Base-by-base conservation (phyloP, 2,888 invertebrate genomes). In the Alcis repandata region DNA sequence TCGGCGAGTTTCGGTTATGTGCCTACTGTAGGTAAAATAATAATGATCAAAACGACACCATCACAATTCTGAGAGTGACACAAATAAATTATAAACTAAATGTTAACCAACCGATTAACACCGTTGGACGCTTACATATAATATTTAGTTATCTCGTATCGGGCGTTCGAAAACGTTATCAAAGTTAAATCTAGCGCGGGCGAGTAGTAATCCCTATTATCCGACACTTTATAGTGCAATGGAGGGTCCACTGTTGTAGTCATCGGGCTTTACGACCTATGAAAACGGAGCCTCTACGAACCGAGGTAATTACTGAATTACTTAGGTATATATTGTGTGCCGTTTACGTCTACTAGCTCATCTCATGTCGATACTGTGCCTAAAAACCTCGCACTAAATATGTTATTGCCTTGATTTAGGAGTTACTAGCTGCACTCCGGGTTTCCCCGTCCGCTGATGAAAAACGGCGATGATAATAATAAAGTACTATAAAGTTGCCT, bases 261-360 rank as follows among this genome's bases (percentile, higher is more conserved):
- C 84, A 87, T 90, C 83, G 80, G 82, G 84, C 84, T 92, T 91
- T 91, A 92, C 86, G 90, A 86, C 82, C 91, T 86, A 90, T 90
- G 88, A 90, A 90, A 88, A 82, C 83, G 83, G 82, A 86, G 86
- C 86, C 86, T 79, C 84, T 83, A 84, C 83, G 83, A 77, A 83
- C 84, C 77, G 80, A 83, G 82, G 86, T 89, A 88, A 90, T 90
- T 90, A 90, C 85, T 83, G 90, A 89, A 88, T 90, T 89, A 90
- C 88, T 87, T 85, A 86, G 82, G 86, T 57, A 57, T 11, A 13
- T 20, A 20, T 22, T 78, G 80, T 79, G 71, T 75, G 77, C 74
- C 72, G 73, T 78, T 76, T 75, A 75, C 68, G 65, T 63, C 61
- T 64, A 67, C 63, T 63, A 61, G 58, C 59, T 56, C 61, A 53